Base-by-base conservation (phyloP, 2,888 invertebrate species). In the Shargacucullia verbasci region DNA sequence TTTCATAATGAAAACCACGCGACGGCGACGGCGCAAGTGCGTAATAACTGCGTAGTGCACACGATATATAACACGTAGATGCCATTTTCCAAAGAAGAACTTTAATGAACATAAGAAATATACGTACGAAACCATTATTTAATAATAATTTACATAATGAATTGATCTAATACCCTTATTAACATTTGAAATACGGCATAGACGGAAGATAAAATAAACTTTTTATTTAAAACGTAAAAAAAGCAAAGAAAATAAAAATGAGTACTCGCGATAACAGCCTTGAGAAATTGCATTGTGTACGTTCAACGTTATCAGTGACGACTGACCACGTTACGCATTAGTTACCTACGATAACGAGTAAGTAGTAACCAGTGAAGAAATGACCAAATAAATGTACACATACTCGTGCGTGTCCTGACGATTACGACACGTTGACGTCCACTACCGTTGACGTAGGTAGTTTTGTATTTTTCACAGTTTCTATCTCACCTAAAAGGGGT, bases 271-370 rank as follows among this genome's bases (percentile, higher is more conserved):
- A 41, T 52, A 66, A 53, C 49, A 63, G 49, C 71, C 63, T 63
- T 70, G 63, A 62, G 53, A 63, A 71, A 72, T 70, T 59, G 67
- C 59, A 70, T 74, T 67, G 58, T 67, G 40, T 74, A 50, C 56
- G 44, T 47, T 34, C 40, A 10, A 56, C 37, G 72, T 78, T 78
- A 78, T 78, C 76, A 64, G 65, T 61, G 64, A 70, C 72, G 72
- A 65, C n/a, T 46, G 65, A 45, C 56, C 59, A 67, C 27, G 70
- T 70, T 72, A 69, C 71, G 76, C 69, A 60, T 69, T 71, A 50
- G 59, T 66, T 55, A 55, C 54, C 54, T 48, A 52, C 67, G 73
- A 73, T 75, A 77, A 70, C 62, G 38, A 49, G 58, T 20, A 20
- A 20, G 20, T 20, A 20, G 20, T 59, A 69, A 69, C 62, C 62